Base-by-base conservation (phyloP, 2,797 vertebrate species). In the Falco novaeseelandiae region DNA sequence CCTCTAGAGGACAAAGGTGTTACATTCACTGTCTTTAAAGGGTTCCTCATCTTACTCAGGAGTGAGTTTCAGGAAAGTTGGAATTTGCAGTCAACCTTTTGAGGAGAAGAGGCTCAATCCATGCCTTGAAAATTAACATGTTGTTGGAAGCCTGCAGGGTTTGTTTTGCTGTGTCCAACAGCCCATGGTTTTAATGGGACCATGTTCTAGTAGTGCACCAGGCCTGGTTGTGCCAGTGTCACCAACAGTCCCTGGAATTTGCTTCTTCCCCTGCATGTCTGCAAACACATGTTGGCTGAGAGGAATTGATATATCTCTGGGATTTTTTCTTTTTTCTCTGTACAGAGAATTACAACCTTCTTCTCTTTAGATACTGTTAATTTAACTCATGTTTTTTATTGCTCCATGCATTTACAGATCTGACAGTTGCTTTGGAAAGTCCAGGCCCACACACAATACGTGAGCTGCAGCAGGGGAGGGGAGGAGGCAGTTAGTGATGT, bases 351-450 rank as follows among this genome's bases (percentile, higher is more conserved):
- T 44, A 3, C 40, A 83, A 16, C 27, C 5, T 62, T 76, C 32
- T 81, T 8, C 17, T 90, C n/a, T 83, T 86, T 48, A 66, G 8
- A 42, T 46, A 65, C 29, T 67, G 21, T 62, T 83, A 49, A 61
- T 88, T 86, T 95, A 91, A 72, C 12, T 72, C 16, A 16, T 8
- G 6, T 61, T 58, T 87, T 83, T 78, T 69, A 20, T 40, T 88
- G 10, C 36, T 81, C 6, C 27, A 9, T 71, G 14, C 18, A 51
- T 88, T 81, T 95, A 82, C 51, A 66, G 70, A 88, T 86, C 51
- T 40, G 89, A 88, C 19, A 38, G 46, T 21, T 95, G 46, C 26
- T 95, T 90, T 91, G 32, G 72, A 90, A 94, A 90, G 36, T 30
- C 44, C 57, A 77, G 58, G 58, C 85, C 85, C 87, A 93, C 82